Evolutionary conservation across 2,113 vertebrate species (phyloP).

Genomic region (Eretmochelys imbricata): DNA sequence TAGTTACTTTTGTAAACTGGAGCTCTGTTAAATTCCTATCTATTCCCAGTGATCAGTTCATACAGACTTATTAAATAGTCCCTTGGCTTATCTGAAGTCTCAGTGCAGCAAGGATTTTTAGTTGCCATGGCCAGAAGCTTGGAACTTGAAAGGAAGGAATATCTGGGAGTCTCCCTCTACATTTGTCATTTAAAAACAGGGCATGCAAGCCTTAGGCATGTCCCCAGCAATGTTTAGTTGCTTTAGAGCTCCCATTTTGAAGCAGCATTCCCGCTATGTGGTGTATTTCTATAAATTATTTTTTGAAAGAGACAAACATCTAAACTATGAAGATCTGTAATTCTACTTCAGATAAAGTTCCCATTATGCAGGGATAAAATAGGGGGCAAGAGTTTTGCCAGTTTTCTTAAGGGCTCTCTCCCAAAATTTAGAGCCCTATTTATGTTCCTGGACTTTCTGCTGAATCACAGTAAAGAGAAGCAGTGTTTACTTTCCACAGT

Average conservation of each 20-base stretch:
- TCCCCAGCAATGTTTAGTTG: slow-evolving; percentile 8
- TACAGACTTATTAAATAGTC: slow-evolving; percentile 68
- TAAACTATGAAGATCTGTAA: neutral
- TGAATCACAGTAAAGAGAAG: neutral
- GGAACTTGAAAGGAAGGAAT: slow-evolving; percentile 63
- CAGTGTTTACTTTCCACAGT: neutral
- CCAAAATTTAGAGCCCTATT: neutral
- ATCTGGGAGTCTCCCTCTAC: slow-evolving; percentile 35
- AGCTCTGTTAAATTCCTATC: slow-evolving; percentile 59
- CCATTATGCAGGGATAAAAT: neutral
- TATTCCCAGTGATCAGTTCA: slow-evolving; percentile 54
- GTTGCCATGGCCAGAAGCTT: slow-evolving; percentile 65
- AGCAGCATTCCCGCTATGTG: neutral
- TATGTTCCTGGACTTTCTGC: neutral
- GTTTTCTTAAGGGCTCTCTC: neutral
- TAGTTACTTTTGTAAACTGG: slow-evolving; percentile 64
- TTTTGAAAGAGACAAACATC: neutral
- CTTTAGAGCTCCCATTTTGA: slow-evolving; percentile 10
- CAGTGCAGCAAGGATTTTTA: slow-evolving; percentile 56
- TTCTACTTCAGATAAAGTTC: neutral
- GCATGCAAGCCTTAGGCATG: slow-evolving; percentile 4
- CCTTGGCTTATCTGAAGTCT: slow-evolving; percentile 55
- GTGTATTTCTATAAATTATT: neutral
- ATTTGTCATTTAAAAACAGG: slow-evolving; percentile 54
- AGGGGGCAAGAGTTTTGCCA: neutral